Conservation (phyloP, 2,888 invertebrate genomes). For the Cacoxenus indagator region DNA sequence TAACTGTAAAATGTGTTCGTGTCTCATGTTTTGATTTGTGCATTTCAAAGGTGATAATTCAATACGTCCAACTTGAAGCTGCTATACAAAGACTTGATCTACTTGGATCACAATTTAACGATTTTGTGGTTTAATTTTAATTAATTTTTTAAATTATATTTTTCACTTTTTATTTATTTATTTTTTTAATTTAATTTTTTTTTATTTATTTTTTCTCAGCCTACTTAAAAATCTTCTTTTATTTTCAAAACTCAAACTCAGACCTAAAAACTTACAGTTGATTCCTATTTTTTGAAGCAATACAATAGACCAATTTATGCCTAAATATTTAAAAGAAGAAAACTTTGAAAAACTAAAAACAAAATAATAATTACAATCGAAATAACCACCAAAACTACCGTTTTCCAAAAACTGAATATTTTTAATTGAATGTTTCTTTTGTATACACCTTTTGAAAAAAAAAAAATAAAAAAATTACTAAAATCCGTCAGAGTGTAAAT, state of each 20-base stretch:
- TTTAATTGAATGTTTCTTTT: not conserved
- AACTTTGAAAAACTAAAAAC: not conserved
- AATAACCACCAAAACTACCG: conserved; percentile 19
- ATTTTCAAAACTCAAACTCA: not conserved
- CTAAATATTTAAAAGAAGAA: conserved; percentile 1
- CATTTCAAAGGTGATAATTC: conserved; percentile 60
- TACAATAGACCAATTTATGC: conserved; percentile 25
- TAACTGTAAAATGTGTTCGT: conserved; percentile 4
- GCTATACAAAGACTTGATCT: conserved; percentile 1
- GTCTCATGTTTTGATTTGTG: conserved; percentile 42
- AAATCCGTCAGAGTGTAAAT: conserved; percentile 9
- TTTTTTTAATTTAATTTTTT: not conserved
- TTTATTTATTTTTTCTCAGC: not conserved
- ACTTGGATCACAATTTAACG: no score
- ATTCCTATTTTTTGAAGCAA: conserved; percentile 3
- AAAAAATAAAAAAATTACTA: conserved; percentile 18
- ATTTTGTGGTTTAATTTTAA: no score
- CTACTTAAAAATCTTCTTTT: not conserved
- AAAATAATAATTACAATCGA: not conserved
- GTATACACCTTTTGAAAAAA: no score
- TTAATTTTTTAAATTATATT: conserved; percentile 5
- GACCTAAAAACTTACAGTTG: not conserved
- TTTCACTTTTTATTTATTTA: conserved; percentile 22
- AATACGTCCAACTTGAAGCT: conserved; percentile 50
- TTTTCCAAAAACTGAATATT: not conserved